phyloP scores from a whole-genome alignment of 2,113 vertebrate genomes.

The Anser cygnoides region DNA sequence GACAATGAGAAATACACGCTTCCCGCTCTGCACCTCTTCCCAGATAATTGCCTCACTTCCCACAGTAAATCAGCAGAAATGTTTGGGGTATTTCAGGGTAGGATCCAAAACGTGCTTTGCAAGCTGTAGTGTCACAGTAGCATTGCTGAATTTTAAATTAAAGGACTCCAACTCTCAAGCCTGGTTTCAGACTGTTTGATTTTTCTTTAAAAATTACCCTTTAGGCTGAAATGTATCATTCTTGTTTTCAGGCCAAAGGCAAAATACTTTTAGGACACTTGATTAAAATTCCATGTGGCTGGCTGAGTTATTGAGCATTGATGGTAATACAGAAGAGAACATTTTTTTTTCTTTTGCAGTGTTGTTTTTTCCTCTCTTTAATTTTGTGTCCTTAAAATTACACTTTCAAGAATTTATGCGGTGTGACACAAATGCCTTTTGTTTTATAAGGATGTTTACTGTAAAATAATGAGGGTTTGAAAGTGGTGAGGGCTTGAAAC shows the following conservation, averaged over 20 bases:
- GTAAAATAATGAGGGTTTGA: background rate
- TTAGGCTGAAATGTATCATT: constrained; percentile 17
- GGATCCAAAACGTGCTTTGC: background rate
- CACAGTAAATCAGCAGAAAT: background rate
- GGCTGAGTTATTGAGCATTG: background rate
- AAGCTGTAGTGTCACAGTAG: background rate
- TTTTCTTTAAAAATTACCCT: background rate
- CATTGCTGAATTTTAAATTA: constrained; percentile 5
- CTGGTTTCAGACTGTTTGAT: background rate
- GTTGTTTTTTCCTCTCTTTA: too few species aligned
- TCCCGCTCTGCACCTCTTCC: background rate
- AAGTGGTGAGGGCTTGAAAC: background rate
- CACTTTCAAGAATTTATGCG: background rate
- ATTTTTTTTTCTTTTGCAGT: background rate
- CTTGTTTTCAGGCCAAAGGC: constrained; percentile 55
- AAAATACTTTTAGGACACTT: constrained; percentile 53
- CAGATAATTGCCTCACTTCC: background rate
- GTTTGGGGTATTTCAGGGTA: background rate
- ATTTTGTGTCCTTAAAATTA: background rate
- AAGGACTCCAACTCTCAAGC: background rate
- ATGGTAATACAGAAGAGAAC: background rate
- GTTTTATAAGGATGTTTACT: background rate
- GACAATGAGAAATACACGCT: background rate
- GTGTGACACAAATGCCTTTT: background rate
- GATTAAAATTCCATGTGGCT: constrained; percentile 31